phyloP scores from a whole-genome alignment of 2,888 invertebrate genomes.

The Noctua pronuba region DNA sequence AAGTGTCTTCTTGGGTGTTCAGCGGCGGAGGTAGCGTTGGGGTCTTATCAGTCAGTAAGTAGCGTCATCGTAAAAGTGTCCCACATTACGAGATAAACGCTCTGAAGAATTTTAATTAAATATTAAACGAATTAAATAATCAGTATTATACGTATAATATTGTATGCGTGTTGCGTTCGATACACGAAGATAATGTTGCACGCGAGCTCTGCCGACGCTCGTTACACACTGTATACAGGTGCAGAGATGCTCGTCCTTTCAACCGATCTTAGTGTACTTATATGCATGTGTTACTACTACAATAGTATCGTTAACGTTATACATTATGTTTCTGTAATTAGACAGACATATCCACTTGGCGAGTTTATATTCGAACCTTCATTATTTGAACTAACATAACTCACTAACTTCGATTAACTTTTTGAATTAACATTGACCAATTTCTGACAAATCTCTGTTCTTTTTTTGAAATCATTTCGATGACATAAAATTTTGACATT shows the following conservation, averaged over 20 bases:
- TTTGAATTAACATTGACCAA: slow-evolving; percentile 58
- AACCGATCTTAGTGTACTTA: slow-evolving; percentile 74
- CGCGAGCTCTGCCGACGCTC: slow-evolving; percentile 79
- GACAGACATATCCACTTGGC: slow-evolving; percentile 76
- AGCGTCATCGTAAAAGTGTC: slow-evolving; percentile 90
- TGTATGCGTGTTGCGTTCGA: slow-evolving; percentile 86
- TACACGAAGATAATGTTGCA: slow-evolving; percentile 82
- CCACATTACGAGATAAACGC: slow-evolving; percentile 90
- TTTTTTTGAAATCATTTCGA: slow-evolving; percentile 51
- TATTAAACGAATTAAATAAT: slow-evolving; percentile 90
- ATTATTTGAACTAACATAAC: slow-evolving; percentile 40
- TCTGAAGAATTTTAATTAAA: slow-evolving; percentile 90
- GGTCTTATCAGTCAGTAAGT: slow-evolving; percentile 88
- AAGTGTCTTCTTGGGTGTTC: slow-evolving; percentile 87
- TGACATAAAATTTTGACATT: slow-evolving; percentile 73
- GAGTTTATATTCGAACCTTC: slow-evolving; percentile 55
- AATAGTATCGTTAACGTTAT: slow-evolving; percentile 65
- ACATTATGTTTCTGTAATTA: slow-evolving; percentile 62
- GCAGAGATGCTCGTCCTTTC: slow-evolving; percentile 68
- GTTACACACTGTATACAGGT: slow-evolving; percentile 73
- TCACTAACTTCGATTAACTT: slow-evolving; percentile 36
- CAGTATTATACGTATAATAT: slow-evolving; percentile 90
- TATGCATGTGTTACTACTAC: slow-evolving; percentile 74
- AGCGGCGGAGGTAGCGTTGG: slow-evolving; percentile 76
- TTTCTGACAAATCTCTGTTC: slow-evolving; percentile 59